These are phyloP conservation scores for Epistrophe eligans DNA, from an alignment of 2,888 invertebrate species.

Conservation along the genomic window DNA sequence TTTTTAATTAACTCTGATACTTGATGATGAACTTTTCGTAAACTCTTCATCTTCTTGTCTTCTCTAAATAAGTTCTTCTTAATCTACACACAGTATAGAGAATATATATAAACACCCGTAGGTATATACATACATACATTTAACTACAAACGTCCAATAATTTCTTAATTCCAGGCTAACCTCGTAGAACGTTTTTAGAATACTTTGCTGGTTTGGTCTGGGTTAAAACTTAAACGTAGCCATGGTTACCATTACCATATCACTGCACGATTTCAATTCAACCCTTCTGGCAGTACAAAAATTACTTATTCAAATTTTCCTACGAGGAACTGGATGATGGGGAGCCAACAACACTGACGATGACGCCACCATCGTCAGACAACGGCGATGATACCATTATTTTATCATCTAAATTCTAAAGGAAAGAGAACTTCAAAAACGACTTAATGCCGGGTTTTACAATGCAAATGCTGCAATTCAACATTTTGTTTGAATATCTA, in stretches of 20 bases:
- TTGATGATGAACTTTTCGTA: slow-evolving; percentile 52
- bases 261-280: slow-evolving; percentile 37
- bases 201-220: slow-evolving; percentile 29
- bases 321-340: neutral
- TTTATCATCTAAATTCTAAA: too few relatives aligned
- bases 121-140: neutral
- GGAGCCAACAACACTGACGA: slow-evolving; percentile 38
- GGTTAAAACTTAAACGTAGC: slow-evolving; percentile 8
- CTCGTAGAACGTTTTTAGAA: slow-evolving; percentile 59
- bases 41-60: slow-evolving; percentile 44
- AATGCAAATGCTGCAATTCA: slow-evolving; percentile 73
- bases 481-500: slow-evolving; percentile 76
- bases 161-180: slow-evolving; percentile 71
- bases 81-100: slow-evolving; percentile 38
- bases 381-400: slow-evolving; percentile 24
- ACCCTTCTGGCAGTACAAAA: slow-evolving; percentile 58
- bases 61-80: slow-evolving; percentile 56
- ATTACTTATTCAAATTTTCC: slow-evolving; percentile 74
- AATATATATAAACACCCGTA: neutral
- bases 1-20: slow-evolving; percentile 68
- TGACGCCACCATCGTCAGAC: slow-evolving; percentile 9
- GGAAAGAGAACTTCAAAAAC: slow-evolving; percentile 38
- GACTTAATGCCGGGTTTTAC: slow-evolving; percentile 71
- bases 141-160: slow-evolving; percentile 24
- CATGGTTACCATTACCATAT: slow-evolving; percentile 60